phyloP scores from a whole-genome alignment of 2,888 invertebrate genomes.

The Conomelus anceps region DNA sequence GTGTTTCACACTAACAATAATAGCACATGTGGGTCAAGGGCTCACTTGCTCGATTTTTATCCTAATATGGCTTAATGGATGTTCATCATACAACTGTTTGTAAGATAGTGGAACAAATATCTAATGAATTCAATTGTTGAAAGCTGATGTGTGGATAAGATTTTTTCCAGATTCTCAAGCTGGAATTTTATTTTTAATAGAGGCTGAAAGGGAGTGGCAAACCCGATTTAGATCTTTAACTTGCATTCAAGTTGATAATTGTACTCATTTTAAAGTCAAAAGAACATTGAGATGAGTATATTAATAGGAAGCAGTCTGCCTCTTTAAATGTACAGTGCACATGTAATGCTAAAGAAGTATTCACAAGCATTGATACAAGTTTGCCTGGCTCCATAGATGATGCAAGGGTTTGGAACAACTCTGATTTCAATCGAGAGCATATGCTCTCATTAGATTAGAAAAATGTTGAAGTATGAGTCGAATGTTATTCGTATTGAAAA shows the following conservation, averaged over 20 bases:
- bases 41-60: no score
- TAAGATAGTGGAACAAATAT: not conserved
- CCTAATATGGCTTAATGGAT: no score
- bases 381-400: conserved; percentile 15
- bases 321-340: conserved; percentile 14
- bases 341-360: conserved; percentile 10
- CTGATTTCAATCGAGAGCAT: no score
- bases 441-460: no score
- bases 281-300: conserved; percentile 4
- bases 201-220: not conserved
- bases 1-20: no score
- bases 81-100: not conserved
- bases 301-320: not conserved
- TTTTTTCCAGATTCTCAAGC: not conserved
- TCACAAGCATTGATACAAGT: conserved; percentile 3
- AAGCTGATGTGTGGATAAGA: conserved; percentile 4
- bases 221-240: not conserved
- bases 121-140: not conserved
- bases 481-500: no score
- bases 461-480: no score
- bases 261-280: conserved; percentile 6
- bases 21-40: no score
- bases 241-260: conserved; percentile 1
- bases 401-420: not conserved
- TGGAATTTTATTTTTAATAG: no score